Percentiles rank a stretch among this genome's conserved stretches.
phyloP scores from a whole-genome alignment of 2,888 invertebrate species.

The Silvanus unidentatus region DNA sequence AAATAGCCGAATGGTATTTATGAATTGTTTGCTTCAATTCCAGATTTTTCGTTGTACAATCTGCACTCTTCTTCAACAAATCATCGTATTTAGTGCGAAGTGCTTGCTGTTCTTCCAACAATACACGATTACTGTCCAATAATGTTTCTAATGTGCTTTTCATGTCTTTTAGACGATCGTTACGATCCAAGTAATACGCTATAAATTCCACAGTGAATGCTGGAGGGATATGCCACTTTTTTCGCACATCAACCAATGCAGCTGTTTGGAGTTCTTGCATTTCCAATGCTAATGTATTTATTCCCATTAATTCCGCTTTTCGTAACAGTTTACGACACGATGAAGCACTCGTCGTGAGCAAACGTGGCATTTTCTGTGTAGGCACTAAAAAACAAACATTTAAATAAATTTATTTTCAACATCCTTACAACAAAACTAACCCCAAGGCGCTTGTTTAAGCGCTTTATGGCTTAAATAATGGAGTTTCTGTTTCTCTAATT shows the following conservation, averaged over 20 bases:
- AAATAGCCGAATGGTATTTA: constrained; percentile 58
- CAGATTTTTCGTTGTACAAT: constrained; percentile 56
- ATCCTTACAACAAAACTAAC: constrained; percentile 45
- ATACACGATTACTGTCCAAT: constrained; percentile 64
- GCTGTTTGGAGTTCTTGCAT: constrained; percentile 78
- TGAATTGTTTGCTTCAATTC: constrained; percentile 56
- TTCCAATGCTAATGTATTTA: constrained; percentile 74
- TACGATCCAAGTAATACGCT: constrained; percentile 87
- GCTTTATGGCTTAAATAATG: constrained; percentile 75
- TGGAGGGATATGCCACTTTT: constrained; percentile 91
- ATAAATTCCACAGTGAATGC: constrained; percentile 94
- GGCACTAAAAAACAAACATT: constrained; percentile 61
- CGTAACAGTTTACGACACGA: constrained; percentile 74
- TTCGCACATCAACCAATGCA: constrained; percentile 76
- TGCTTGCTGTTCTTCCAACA: constrained; percentile 72
- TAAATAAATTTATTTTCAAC: neutral
- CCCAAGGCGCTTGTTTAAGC: constrained; percentile 76
- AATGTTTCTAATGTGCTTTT: constrained; percentile 71
- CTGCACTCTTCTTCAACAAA: constrained; percentile 57
- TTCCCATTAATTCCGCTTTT: constrained; percentile 87
- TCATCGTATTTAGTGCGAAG: constrained; percentile 73
- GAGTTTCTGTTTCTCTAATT: constrained; percentile 75
- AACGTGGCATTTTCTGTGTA: constrained; percentile 88
- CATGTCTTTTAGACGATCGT: constrained; percentile 72
- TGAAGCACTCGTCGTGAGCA: constrained; percentile 84